These are phyloP conservation scores for Enoplosus armatus DNA, from an alignment of 2,797 vertebrate species.

Conservation along the genomic window DNA sequence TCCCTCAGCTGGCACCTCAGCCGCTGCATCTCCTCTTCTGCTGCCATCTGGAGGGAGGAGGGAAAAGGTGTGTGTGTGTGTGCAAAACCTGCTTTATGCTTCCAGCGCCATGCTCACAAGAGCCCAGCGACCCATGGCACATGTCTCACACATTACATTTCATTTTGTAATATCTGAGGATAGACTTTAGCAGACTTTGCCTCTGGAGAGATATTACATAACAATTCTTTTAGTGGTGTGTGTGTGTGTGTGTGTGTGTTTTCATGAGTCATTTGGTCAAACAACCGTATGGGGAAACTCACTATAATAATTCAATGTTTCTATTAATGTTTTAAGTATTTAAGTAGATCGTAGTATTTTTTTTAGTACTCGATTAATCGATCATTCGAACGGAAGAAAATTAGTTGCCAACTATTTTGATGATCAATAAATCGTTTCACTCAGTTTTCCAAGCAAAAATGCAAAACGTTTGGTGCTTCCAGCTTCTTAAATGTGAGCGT, in stretches of 20 bases:
- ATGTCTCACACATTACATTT: not conserved
- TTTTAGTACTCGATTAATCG: too few species aligned
- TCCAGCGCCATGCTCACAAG: not conserved
- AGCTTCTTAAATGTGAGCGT: too few species aligned
- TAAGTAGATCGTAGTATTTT: too few species aligned
- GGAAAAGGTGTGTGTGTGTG: not conserved
- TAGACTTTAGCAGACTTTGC: not conserved
- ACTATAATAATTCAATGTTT: not conserved
- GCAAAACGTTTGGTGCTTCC: too few species aligned
- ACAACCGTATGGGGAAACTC: not conserved
- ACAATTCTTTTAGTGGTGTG: not conserved
- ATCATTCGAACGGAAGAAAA: too few species aligned
- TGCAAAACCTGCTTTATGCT: not conserved
- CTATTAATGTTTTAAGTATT: too few species aligned
- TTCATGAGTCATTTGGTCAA: too few species aligned
- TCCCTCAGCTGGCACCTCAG: constrained; percentile 85
- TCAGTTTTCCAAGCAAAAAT: too few species aligned
- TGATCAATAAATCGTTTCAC: too few species aligned
- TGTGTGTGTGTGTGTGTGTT: too few species aligned
- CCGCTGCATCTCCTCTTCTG: constrained; percentile 63
- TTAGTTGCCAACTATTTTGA: too few species aligned
- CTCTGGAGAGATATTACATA: not conserved
- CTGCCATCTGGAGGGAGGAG: constrained; percentile 39
- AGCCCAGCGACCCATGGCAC: not conserved
- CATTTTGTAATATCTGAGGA: not conserved